Conservation (phyloP, 1,140 invertebrate genomes). For the Halesus radiatus region DNA sequence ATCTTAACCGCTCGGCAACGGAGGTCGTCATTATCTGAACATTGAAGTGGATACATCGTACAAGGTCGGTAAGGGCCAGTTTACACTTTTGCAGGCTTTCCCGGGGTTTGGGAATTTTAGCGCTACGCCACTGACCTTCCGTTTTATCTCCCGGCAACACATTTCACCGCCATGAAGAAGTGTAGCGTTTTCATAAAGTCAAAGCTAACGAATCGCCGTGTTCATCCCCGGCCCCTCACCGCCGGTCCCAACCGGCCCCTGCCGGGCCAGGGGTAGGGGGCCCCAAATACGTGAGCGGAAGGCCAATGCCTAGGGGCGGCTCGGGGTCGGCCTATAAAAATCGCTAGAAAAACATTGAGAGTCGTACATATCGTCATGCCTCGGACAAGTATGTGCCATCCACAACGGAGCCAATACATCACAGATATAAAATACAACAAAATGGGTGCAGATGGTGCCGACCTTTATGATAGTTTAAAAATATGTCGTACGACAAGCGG, state of each 20-base stretch:
- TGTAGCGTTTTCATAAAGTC: slow-evolving; percentile 34
- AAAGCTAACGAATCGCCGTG: slow-evolving; percentile 30
- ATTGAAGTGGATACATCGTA: no score
- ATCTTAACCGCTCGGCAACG: no score
- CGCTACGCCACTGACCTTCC: not conserved
- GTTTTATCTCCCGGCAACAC: slow-evolving; percentile 25
- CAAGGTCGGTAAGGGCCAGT: no score
- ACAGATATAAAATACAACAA: not conserved
- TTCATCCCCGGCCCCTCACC: not conserved
- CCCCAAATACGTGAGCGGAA: slow-evolving; percentile 29
- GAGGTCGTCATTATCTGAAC: no score
- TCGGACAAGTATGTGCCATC: not conserved
- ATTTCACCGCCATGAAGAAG: slow-evolving; percentile 19
- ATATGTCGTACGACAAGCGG: no score
- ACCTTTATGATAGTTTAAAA: no score
- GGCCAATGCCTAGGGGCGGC: slow-evolving; percentile 20
- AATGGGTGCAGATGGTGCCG: no score
- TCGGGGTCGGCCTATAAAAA: slow-evolving; percentile 14
- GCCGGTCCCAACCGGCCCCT: not conserved
- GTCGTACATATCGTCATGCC: slow-evolving; percentile 4
- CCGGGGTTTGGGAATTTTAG: not conserved
- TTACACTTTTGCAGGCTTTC: no score
- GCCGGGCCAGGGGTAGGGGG: not conserved
- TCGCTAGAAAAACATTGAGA: slow-evolving; percentile 25
- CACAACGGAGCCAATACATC: not conserved